Percentiles rank a stretch among this genome's conserved stretches.
Conservation (phyloP, 2,888 invertebrate genomes). For the Drosophila tanythrix region DNA sequence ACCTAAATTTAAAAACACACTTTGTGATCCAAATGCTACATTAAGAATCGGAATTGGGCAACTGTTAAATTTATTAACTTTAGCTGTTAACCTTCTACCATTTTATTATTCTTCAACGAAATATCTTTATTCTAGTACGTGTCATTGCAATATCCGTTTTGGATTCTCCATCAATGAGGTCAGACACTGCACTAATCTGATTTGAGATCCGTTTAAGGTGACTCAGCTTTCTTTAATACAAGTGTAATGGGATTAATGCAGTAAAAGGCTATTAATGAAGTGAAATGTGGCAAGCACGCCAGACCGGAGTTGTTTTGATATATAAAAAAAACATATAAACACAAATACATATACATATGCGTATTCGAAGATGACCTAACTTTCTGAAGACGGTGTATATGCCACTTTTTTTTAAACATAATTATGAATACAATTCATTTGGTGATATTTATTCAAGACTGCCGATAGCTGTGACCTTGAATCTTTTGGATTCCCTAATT, state of each 20-base stretch:
- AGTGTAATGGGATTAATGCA: slow-evolving; percentile 22
- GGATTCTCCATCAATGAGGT: neutral
- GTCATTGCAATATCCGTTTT: neutral
- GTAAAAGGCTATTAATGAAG: slow-evolving; percentile 24
- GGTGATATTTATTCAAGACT: slow-evolving; percentile 41
- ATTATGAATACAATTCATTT: slow-evolving; percentile 40
- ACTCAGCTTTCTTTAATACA: neutral
- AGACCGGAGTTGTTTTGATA: neutral
- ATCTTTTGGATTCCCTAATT: slow-evolving; percentile 41
- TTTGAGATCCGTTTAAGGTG: slow-evolving; percentile 5
- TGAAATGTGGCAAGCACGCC: slow-evolving; percentile 7
- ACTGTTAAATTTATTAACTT: neutral
- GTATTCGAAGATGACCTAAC: slow-evolving; percentile 27
- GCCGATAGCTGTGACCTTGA: slow-evolving; percentile 42
- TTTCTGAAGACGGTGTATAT: slow-evolving; percentile 17
- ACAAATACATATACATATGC: neutral
- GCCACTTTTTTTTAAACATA: slow-evolving; percentile 38
- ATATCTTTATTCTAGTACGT: neutral
- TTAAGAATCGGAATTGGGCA: neutral
- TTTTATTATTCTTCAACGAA: neutral
- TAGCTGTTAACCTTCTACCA: neutral
- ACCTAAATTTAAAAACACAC: neutral
- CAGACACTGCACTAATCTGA: neutral
- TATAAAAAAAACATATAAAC: neutral
- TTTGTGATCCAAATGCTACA: neutral